Conservation (phyloP, 2,113 vertebrate species). For the Antechinus stuartii region DNA sequence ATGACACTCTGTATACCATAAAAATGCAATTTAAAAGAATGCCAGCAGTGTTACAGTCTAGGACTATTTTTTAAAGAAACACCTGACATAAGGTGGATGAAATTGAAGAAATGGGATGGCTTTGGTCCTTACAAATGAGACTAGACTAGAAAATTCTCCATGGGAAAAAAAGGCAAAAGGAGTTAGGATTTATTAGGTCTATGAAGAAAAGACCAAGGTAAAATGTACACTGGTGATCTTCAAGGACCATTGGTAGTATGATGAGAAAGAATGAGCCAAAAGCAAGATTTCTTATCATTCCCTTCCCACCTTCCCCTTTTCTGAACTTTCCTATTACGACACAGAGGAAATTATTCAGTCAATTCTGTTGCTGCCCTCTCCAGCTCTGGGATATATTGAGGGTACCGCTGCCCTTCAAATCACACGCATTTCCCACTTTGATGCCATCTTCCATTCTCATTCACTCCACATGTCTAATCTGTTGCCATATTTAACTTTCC, state of each 20-base stretch:
- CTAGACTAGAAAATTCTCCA: neutral
- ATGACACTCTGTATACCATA: neutral
- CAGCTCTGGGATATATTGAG: neutral
- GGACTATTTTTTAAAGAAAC: neutral
- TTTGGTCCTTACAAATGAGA: neutral
- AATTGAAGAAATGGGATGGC: neutral
- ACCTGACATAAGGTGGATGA: neutral
- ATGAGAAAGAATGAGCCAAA: neutral
- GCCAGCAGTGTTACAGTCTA: neutral
- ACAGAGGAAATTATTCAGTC: neutral
- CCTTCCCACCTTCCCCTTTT: neutral
- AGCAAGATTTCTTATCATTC: neutral
- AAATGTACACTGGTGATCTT: neutral
- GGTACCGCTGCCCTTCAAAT: neutral
- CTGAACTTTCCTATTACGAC: neutral
- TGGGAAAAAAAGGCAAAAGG: neutral
- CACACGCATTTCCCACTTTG: neutral
- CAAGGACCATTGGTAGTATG: neutral
- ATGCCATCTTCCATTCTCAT: neutral
- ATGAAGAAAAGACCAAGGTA: neutral
- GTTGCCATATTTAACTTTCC: neutral
- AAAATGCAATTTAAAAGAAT: conserved; percentile 1
- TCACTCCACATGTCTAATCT: neutral
- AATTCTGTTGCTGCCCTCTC: neutral
- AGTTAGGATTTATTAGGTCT: neutral